Percentiles rank a stretch among this genome's conserved stretches.
phyloP scores from a whole-genome alignment of 2,797 vertebrate species.

The Synanceia verrucosa region DNA sequence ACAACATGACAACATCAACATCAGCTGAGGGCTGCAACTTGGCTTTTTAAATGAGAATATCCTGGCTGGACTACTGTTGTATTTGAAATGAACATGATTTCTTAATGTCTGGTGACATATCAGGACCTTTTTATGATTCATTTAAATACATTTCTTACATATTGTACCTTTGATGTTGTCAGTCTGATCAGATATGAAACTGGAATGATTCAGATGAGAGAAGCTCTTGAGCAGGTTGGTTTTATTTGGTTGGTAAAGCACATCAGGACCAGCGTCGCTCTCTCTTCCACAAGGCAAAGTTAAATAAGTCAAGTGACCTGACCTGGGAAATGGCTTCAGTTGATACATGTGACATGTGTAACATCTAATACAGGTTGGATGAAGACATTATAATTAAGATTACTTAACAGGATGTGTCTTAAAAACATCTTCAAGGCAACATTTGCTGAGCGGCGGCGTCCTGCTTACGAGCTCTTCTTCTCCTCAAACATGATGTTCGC shows the following conservation, averaged over 20 bases:
- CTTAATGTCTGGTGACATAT: too few species aligned
- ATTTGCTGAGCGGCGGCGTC: constrained; percentile 53
- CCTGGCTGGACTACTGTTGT: too few species aligned
- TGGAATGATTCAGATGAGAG: neutral
- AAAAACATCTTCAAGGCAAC: constrained; percentile 77
- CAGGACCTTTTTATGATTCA: too few species aligned
- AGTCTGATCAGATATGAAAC: neutral
- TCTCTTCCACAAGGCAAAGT: constrained; percentile 32
- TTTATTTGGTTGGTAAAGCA: constrained; percentile 68
- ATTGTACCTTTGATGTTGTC: neutral
- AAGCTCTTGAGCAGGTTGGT: constrained; percentile 1
- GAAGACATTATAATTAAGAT: constrained; percentile 29
- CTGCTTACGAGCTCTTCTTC: constrained; percentile 89
- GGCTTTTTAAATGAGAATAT: too few species aligned
- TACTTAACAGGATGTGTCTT: constrained; percentile 47
- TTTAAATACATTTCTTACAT: too few species aligned
- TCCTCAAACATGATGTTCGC: constrained; percentile 94
- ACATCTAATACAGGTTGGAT: constrained; percentile 38
- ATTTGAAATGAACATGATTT: too few species aligned
- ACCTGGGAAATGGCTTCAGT: constrained; percentile 68
- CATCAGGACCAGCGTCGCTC: constrained; percentile 22
- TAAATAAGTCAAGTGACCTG: constrained; percentile 46
- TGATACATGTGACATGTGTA: constrained; percentile 11
- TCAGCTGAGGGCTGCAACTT: too few species aligned
- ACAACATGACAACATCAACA: too few species aligned